Conservation (phyloP, 2,797 vertebrate genomes). For the Hypotaenidia philippensis region DNA sequence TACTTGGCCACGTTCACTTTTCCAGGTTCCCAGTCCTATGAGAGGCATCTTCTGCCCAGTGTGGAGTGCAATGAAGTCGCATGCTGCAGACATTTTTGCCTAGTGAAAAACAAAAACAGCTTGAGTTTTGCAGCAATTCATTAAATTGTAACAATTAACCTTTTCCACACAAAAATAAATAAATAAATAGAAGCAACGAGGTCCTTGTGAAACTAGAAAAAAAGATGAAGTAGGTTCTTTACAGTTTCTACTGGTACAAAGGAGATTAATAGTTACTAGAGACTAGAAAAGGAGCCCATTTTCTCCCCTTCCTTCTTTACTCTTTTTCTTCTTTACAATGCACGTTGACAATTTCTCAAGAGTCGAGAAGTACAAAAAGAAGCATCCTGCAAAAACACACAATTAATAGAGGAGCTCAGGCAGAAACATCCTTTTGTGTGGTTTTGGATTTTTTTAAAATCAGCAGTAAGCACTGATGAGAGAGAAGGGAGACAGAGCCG, state of each 20-base stretch:
- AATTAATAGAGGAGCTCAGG: background rate
- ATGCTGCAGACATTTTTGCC: constrained; percentile 83
- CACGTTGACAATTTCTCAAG: background rate
- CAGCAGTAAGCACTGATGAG: background rate
- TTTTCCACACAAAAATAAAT: background rate
- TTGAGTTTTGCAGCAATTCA: background rate
- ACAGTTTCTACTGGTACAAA: background rate
- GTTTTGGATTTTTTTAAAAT: background rate
- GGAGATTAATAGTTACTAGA: background rate
- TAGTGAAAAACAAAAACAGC: constrained; percentile 56
- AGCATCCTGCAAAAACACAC: background rate
- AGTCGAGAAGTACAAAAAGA: background rate
- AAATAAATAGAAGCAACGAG: background rate
- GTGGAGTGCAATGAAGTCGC: constrained; percentile 83
- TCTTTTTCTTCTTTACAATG: background rate
- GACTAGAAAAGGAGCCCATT: background rate
- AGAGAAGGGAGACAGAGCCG: background rate
- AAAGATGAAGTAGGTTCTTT: background rate
- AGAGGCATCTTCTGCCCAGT: constrained; percentile 95
- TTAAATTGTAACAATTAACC: background rate
- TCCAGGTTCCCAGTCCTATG: constrained; percentile 96
- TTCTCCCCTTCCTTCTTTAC: background rate
- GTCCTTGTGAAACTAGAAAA: background rate
- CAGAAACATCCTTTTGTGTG: background rate
- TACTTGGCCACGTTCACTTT: constrained; percentile 93